These are phyloP conservation scores for Psittacula derbiana DNA, from an alignment of 2,797 vertebrate species.

Conservation along the genomic window DNA sequence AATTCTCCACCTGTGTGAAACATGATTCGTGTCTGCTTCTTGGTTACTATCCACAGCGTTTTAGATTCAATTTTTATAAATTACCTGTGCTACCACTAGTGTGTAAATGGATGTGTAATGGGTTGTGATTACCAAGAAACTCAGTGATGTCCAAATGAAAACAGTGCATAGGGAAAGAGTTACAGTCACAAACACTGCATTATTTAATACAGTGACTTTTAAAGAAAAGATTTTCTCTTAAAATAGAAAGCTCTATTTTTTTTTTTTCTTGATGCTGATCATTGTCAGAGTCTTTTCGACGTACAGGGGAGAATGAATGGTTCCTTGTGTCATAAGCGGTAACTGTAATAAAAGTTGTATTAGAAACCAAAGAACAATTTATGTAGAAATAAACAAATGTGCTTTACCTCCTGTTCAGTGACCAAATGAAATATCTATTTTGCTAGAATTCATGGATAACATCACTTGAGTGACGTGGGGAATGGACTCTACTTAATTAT, in stretches of 20 bases:
- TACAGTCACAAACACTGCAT: background rate
- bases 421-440: background rate
- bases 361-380: background rate
- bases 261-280: background rate
- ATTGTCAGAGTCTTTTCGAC: background rate
- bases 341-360: background rate
- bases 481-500: background rate
- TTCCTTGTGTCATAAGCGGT: background rate
- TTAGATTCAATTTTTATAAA: conserved; percentile 37
- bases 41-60: background rate
- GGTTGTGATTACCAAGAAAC: conserved; percentile 5
- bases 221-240: background rate
- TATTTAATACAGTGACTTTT: conserved; percentile 18
- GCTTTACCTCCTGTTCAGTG: background rate
- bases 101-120: background rate
- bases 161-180: background rate
- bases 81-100: background rate
- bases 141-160: background rate
- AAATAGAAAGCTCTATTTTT: background rate
- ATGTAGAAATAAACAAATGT: background rate
- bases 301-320: background rate
- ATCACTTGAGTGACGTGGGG: background rate
- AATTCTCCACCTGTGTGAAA: background rate
- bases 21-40: background rate
- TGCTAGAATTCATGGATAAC: background rate